phyloP scores from a whole-genome alignment of 2,113 vertebrate species.

The Hypocryptadius cinnamomeus region DNA sequence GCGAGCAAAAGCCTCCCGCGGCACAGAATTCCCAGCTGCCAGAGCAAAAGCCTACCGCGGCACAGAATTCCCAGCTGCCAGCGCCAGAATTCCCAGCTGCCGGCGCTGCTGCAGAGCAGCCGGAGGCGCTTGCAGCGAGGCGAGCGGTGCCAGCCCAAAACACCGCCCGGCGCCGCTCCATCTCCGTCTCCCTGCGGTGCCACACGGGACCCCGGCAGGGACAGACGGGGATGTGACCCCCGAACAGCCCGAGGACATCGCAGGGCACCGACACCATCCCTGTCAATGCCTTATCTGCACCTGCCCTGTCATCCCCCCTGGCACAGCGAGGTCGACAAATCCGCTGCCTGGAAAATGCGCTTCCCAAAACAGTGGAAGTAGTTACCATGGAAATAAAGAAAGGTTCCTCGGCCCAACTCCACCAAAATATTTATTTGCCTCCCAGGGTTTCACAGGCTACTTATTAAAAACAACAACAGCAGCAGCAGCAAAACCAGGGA shows the following conservation, averaged over 20 bases:
- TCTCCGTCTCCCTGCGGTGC: neutral
- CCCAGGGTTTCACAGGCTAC: conserved; percentile 19
- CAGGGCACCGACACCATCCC: rapidly evolving
- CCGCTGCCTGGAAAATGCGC: conserved; percentile 61
- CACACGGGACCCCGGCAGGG: rapidly evolving
- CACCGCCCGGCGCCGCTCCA: neutral
- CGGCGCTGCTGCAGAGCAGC: neutral
- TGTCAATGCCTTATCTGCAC: neutral
- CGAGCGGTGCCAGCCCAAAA: neutral
- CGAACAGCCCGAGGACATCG: neutral
- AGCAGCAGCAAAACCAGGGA: neutral
- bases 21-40: neutral
- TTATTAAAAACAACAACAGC: conserved; percentile 28
- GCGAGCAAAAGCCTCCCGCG: neutral
- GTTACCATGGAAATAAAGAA: conserved; percentile 77
- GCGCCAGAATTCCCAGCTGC: neutral
- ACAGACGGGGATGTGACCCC: neutral
- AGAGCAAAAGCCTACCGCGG: neutral
- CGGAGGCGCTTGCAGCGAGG: neutral
- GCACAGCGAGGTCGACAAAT: conserved; percentile 30
- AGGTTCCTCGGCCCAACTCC: conserved; percentile 56
- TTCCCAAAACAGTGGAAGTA: conserved; percentile 40
- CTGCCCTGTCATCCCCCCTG: neutral
- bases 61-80: neutral
- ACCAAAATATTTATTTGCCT: conserved; percentile 58